These are phyloP conservation scores for Trileptium ribeirensis DNA, from an alignment of 2,888 invertebrate genomes.

Conservation along the genomic window DNA sequence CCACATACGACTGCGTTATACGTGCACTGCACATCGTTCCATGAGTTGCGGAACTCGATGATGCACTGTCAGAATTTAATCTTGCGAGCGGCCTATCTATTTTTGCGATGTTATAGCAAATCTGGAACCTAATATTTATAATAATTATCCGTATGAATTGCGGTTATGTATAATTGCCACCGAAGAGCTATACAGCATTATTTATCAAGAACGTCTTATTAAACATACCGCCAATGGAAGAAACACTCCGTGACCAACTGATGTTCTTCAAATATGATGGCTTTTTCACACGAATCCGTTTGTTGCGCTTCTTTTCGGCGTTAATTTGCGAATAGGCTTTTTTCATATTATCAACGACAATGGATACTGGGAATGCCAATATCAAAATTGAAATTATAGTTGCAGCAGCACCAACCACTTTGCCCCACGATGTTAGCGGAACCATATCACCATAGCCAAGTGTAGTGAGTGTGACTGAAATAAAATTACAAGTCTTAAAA, in stretches of 20 bases:
- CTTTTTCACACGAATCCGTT: background rate
- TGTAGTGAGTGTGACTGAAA: constrained; percentile 12
- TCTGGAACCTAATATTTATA: too few species aligned
- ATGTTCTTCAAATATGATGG: background rate
- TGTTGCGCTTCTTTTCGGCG: background rate
- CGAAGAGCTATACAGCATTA: too few species aligned
- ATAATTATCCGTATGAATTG: too few species aligned
- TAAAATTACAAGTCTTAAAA: background rate
- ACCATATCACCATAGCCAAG: constrained; percentile 52
- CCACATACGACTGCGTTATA: too few species aligned
- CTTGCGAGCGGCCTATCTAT: too few species aligned
- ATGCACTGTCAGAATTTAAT: too few species aligned
- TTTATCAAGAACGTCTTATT: too few species aligned
- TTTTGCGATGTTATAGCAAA: too few species aligned
- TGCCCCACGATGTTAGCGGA: constrained; percentile 52
- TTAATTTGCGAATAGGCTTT: background rate
- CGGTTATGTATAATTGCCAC: too few species aligned
- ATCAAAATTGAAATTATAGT: constrained; percentile 55
- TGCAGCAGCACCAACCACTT: constrained; percentile 53
- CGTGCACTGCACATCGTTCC: too few species aligned
- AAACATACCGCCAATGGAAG: too few species aligned
- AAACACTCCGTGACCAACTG: background rate
- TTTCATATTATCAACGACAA: constrained; percentile 45
- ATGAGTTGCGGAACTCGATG: too few species aligned
- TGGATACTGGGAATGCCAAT: constrained; percentile 56